Base-by-base conservation (phyloP, 2,888 invertebrate species). In the Cryptus armator region DNA sequence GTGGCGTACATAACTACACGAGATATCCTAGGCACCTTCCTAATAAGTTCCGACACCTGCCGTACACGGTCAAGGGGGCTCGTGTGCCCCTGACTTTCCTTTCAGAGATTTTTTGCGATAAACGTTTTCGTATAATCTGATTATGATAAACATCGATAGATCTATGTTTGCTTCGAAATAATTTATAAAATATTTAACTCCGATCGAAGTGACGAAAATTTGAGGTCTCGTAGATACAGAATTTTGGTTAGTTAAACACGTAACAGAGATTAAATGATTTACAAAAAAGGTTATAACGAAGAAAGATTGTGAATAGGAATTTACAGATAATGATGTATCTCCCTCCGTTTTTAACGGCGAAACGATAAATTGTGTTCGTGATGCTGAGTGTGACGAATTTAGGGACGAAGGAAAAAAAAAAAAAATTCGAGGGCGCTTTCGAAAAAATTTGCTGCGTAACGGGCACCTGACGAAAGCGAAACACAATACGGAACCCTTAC, bases 31-130 rank as follows among this genome's bases (percentile, higher is more conserved):
- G 37, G 72, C 84, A 79, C 81, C 84, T 79, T 75, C 74, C 77
- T 62, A 77, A 84, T 77, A 81, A 81, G 84, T 81, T 81, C 75
- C 78, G 81, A 85, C 84, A 85, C 84, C 84, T 85, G 84, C 84
- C 84, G 84, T 43, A 48, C 74, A 59, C 71, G 84, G 72, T 77
- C 66, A 59, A 53, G 81, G 48, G 77, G 84, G 78, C n/a, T 48
- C 53, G 67, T n/a, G 67, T 72, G 71, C 46, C 80, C 71, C 75
- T 75, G 84, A 84, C 84, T 84, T 67, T 67, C 80, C 19, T 80
- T 79, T 46, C 75, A 51, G 79, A 66, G 68, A 79, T 74, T 83
- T 83, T 79, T 64, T n/a, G 74, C 79, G 44, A 24, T 19, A 10
- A 37, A 56, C 16, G 43, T 6, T 59, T 12, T 32, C 32, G 32